A percentile compares a stretch with the other conserved stretches of the same genome.
Evolutionary conservation across 2,113 vertebrate species (phyloP).

Genomic region (Ranitomeya variabilis): DNA sequence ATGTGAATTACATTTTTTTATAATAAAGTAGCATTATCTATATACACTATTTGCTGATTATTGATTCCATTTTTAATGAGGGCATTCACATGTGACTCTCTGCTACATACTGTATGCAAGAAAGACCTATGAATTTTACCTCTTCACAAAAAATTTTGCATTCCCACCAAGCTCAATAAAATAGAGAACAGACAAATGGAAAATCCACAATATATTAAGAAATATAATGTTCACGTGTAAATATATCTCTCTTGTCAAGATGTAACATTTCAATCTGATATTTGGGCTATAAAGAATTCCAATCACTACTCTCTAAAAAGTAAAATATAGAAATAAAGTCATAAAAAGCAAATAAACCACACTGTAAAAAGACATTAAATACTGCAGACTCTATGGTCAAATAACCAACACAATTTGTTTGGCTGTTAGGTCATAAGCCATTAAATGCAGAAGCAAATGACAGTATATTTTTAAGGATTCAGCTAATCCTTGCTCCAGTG

Average conservation of each 20-base stretch:
- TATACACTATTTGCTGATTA: no score
- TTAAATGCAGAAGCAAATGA: constrained; percentile 55
- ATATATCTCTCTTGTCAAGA: neutral
- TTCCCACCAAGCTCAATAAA: no score
- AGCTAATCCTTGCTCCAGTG: constrained; percentile 45
- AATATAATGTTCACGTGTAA: neutral
- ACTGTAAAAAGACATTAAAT: constrained; percentile 50
- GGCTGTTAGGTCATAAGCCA: constrained; percentile 57
- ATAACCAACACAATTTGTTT: constrained; percentile 49
- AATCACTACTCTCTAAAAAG: constrained; percentile 32
- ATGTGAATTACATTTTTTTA: no score
- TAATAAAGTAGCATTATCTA: no score
- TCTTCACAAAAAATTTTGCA: no score
- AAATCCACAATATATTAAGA: neutral
- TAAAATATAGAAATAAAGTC: constrained; percentile 27
- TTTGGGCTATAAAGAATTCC: constrained; percentile 6
- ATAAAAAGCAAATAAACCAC: constrained; percentile 51
- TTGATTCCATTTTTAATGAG: no score
- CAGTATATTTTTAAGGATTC: constrained; percentile 58
- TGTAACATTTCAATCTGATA: neutral
- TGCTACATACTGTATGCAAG: no score
- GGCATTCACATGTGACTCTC: no score
- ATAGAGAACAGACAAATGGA: neutral
- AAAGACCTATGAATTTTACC: no score
- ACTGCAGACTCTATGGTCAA: constrained; percentile 46